Evolutionary conservation across 2,888 invertebrate species (phyloP).

Genomic region (Dioctria linearis): DNA sequence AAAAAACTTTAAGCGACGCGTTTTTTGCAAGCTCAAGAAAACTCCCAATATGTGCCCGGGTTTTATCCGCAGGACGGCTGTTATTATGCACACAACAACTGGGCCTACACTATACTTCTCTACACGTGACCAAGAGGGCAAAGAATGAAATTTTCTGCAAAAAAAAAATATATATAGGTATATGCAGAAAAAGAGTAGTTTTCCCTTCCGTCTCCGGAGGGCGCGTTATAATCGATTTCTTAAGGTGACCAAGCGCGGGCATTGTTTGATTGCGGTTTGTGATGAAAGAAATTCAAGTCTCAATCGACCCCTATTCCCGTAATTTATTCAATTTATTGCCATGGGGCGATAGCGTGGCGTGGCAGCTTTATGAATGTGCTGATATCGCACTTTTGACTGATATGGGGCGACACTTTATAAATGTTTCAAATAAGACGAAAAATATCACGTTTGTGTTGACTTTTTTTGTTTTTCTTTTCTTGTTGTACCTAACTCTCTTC

Average conservation of each 20-base stretch:
- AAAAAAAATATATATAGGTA: background rate
- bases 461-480: background rate
- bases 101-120: background rate
- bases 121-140: background rate
- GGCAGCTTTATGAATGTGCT: slow-evolving; percentile 7
- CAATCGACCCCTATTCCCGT: slow-evolving; percentile 33
- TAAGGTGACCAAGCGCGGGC: slow-evolving; percentile 39
- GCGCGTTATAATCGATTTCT: slow-evolving; percentile 34
- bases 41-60: slow-evolving; percentile 5
- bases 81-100: background rate
- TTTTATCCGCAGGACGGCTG: background rate
- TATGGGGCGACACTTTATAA: slow-evolving; percentile 34
- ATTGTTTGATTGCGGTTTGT: slow-evolving; percentile 16
- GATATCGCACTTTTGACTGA: slow-evolving; percentile 42
- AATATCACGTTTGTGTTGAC: background rate
- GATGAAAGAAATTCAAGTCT: slow-evolving; percentile 17
- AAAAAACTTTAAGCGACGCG: background rate
- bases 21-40: background rate
- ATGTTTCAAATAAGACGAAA: background rate
- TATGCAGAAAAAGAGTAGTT: slow-evolving; percentile 13
- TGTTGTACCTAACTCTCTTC: background rate
- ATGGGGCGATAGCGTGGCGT: background rate
- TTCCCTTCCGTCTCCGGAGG: background rate
- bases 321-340: slow-evolving; percentile 46
- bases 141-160: slow-evolving; percentile 9